These are phyloP conservation scores for Gymnothorax reevesii DNA, from an alignment of 2,797 vertebrate genomes.

Conservation along the genomic window DNA sequence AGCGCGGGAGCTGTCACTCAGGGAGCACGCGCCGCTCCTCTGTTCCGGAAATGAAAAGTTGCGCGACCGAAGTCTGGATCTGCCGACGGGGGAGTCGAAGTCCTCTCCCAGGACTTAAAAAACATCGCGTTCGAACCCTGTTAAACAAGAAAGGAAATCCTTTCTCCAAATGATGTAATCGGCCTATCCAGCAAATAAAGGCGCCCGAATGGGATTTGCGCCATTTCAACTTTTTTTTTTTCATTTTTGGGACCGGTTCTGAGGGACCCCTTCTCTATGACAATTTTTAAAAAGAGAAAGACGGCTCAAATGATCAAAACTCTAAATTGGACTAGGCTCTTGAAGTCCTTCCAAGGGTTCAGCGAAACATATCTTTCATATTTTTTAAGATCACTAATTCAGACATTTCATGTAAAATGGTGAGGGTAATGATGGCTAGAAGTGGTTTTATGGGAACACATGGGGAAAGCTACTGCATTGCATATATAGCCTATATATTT, in stretches of 20 bases:
- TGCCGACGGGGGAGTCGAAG: constrained; percentile 63
- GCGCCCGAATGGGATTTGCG: constrained; percentile 18
- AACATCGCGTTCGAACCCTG: constrained; percentile 8
- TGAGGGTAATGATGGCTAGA: constrained; percentile 41
- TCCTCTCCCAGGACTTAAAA: constrained; percentile 36
- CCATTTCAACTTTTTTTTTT: constrained; percentile 14
- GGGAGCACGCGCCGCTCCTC: constrained; percentile 58
- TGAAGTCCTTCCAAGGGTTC: not conserved
- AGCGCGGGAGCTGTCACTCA: constrained; percentile 66
- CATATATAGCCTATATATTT: no score
- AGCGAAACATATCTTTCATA: not conserved
- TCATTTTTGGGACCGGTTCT: constrained; percentile 45
- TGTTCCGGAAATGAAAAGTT: constrained; percentile 66
- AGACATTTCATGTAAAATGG: constrained; percentile 52
- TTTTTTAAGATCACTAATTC: constrained; percentile 30
- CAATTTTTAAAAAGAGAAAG: constrained; percentile 55
- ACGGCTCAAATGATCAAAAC: constrained; percentile 61
- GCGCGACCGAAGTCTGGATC: constrained; percentile 54
- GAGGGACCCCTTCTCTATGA: constrained; percentile 50
- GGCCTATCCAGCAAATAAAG: constrained; percentile 23
- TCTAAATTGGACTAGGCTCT: constrained; percentile 48
- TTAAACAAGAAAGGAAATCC: constrained; percentile 27
- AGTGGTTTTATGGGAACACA: constrained; percentile 50
- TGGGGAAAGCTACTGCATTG: constrained; percentile 47
- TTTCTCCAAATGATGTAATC: constrained; percentile 15